phyloP scores from a whole-genome alignment of 2,888 invertebrate species.

The Cheiracanthium punctorium region DNA sequence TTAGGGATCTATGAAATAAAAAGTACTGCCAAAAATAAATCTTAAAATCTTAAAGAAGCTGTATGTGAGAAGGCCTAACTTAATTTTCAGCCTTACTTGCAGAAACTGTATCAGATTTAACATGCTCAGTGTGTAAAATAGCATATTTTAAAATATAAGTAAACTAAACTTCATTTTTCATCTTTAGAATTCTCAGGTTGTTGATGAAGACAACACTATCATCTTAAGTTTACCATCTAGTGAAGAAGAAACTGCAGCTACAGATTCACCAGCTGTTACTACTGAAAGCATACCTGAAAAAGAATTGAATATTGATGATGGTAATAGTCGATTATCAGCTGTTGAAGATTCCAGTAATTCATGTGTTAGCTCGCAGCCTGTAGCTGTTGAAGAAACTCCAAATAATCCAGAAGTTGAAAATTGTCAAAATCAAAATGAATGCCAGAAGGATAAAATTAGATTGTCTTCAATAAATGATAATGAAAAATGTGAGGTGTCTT shows the following conservation, averaged over 20 bases:
- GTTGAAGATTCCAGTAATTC: constrained; percentile 45
- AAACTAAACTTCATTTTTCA: constrained; percentile 46
- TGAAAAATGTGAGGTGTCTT: background rate
- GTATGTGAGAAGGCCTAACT: background rate
- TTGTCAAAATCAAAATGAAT: constrained; percentile 10
- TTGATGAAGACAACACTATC: constrained; percentile 66
- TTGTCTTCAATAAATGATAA: background rate
- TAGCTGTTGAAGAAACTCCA: constrained; percentile 14
- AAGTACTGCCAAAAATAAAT: constrained; percentile 8
- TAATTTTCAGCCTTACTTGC: constrained; percentile 1
- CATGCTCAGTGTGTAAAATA: background rate
- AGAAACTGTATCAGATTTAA: background rate
- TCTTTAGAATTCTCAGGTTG: constrained; percentile 59
- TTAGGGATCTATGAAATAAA: constrained; percentile 34
- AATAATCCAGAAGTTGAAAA: background rate
- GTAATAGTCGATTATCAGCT: constrained; percentile 35
- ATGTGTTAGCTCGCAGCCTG: constrained; percentile 24
- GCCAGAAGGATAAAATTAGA: background rate
- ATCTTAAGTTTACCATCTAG: constrained; percentile 59
- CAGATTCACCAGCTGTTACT: constrained; percentile 32
- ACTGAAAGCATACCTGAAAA: constrained; percentile 48
- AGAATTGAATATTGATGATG: constrained; percentile 30
- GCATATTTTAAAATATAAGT: background rate
- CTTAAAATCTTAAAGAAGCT: background rate
- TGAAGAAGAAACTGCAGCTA: constrained; percentile 45